Evolutionary conservation across 2,888 invertebrate species (phyloP).

Genomic region (Cantharis flavilabris): DNA sequence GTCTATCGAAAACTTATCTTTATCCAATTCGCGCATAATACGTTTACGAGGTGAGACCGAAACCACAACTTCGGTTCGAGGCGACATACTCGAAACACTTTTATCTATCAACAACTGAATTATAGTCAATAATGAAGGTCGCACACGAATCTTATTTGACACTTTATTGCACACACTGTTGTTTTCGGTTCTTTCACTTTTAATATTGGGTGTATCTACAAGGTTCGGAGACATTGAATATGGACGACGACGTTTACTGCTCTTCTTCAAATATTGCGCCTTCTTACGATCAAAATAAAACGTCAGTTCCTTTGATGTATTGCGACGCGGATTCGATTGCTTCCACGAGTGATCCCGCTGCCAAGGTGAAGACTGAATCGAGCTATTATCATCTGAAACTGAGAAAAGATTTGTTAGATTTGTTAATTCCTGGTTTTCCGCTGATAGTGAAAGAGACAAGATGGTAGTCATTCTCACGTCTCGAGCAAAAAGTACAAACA

Average conservation of each 20-base stretch:
- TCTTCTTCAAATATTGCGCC: slow-evolving; percentile 46
- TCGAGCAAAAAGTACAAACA: too few species aligned
- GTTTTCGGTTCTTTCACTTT: slow-evolving; percentile 33
- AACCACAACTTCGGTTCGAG: slow-evolving; percentile 61
- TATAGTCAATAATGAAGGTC: slow-evolving; percentile 42
- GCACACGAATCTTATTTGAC: slow-evolving; percentile 33
- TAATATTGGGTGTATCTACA: slow-evolving; percentile 29
- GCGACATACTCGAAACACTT: slow-evolving; percentile 41
- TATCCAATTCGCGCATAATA: slow-evolving; percentile 78
- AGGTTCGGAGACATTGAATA: slow-evolving; percentile 26
- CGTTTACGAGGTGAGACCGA: slow-evolving; percentile 85
- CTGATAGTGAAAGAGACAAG: too few species aligned
- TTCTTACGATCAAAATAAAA: slow-evolving; percentile 67
- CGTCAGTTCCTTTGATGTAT: slow-evolving; percentile 74
- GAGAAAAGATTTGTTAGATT: slow-evolving; percentile 35
- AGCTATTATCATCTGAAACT: slow-evolving; percentile 90
- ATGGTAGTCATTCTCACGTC: too few species aligned
- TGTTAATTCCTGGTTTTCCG: too few species aligned
- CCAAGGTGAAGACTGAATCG: slow-evolving; percentile 89
- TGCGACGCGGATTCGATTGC: slow-evolving; percentile 75
- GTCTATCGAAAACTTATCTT: slow-evolving; percentile 44
- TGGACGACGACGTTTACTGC: slow-evolving; percentile 35
- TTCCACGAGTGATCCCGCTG: slow-evolving; percentile 91
- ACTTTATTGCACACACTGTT: slow-evolving; percentile 41
- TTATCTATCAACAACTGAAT: slow-evolving; percentile 49